These are phyloP conservation scores for Ophion slaviceki DNA, from an alignment of 2,888 invertebrate species.

Conservation along the genomic window DNA sequence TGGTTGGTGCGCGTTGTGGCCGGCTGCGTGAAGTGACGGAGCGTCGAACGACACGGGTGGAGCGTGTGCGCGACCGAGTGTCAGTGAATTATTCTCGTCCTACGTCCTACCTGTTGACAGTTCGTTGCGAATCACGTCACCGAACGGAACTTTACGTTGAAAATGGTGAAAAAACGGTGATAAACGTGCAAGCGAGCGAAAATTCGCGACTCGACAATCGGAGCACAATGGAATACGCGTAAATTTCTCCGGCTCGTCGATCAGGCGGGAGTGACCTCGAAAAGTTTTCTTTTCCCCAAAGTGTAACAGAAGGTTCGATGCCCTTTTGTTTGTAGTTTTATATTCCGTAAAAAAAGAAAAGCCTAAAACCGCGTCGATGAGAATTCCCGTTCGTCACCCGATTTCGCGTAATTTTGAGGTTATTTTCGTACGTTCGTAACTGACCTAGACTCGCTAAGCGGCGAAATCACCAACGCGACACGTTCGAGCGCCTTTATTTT, in stretches of 20 bases:
- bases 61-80: conserved; percentile 28
- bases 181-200: neutral
- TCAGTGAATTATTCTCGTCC: conserved; percentile 42
- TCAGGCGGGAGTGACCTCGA: conserved; percentile 17
- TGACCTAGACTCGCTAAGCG: conserved; percentile 65
- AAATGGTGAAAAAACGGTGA: conserved; percentile 23
- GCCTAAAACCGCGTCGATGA: neutral
- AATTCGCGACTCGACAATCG: neutral
- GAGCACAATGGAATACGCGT: conserved; percentile 37
- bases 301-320: neutral
- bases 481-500: conserved; percentile 61
- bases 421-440: conserved; percentile 68
- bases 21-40: conserved; percentile 10
- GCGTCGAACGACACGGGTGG: neutral
- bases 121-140: conserved; percentile 25
- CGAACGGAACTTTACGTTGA: conserved; percentile 12
- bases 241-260: conserved; percentile 18
- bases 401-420: conserved; percentile 65
- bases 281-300: neutral
- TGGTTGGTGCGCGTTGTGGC: neutral
- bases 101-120: conserved; percentile 55
- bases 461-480: conserved; percentile 16
- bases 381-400: neutral
- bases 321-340: neutral
- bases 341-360: neutral